Base-by-base conservation (phyloP, 2,797 vertebrate species). In the Lepidocolaptes lacrymiger region DNA sequence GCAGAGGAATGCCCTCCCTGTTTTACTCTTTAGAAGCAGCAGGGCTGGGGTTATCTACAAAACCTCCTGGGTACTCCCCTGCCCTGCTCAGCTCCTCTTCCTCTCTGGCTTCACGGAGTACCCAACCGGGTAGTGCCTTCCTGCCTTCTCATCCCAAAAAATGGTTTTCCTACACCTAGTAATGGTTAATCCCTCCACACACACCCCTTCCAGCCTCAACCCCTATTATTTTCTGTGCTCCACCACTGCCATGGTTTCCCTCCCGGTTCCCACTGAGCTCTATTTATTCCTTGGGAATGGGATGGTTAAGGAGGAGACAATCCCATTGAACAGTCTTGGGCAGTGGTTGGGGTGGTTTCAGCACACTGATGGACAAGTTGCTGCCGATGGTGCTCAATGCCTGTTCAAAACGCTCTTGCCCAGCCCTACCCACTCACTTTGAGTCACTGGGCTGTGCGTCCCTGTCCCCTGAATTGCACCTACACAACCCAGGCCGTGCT, bases 81-180 rank as follows among this genome's bases (percentile, higher is more conserved):
- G 41, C 17, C 37, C 41, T 55, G 22, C 48, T 84, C 66, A 52
- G 39, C 27, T 67, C 28, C 37, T 39, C 22, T 61, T 73, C 67
- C 28, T 89, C 59, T 23, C 21, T 8, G 26, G 6, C 20, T 48
- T 49, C 4, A 1, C 2, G 5, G 14, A 28, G 9, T 8, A 46
- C 17, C 28, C 9, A 2, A 22, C 1, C 0, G 1, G 14, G 34
- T 21, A 74, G 16, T 0, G 0, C 7, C n/a, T 75, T 89, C 37
- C 43, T 72, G 30, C 30, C 66, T 44, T 30, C 26, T 51, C 21
- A 3, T 5, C 6, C 16, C 36, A 8, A 0, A 3, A 46, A 62
- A 30, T 9, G 0, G 4, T 22, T 73, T 69, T 52, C n/a, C 20
- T 62, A 1, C 15, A 12, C 21, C 8, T 44, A 16, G 7, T 2